Conservation (phyloP, 1,140 invertebrate genomes). For the Agrypnia vestita region DNA sequence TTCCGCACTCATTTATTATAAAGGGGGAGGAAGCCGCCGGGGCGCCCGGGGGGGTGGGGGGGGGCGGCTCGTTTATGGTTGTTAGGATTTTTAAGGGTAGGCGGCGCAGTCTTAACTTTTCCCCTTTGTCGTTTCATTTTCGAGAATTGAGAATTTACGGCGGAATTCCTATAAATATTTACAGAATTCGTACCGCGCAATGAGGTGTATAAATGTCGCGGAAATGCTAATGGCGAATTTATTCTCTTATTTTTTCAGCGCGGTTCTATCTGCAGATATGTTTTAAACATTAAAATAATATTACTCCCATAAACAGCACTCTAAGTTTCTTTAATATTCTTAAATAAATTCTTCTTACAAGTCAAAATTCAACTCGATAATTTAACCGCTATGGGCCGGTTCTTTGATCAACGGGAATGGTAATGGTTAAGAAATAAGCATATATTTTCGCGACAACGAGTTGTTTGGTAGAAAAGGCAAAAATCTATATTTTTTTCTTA, state of each 20-base stretch:
- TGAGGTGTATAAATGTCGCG: constrained; percentile 47
- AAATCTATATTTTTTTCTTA: no score
- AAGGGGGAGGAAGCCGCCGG: constrained; percentile 36
- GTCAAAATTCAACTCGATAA: no score
- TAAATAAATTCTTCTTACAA: no score
- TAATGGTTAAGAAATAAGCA: no score
- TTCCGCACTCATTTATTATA: constrained; percentile 61
- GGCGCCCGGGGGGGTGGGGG: constrained; percentile 2
- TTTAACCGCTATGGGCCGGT: no score
- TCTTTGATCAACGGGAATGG: no score
- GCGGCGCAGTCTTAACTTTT: constrained; percentile 59
- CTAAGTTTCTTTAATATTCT: no score
- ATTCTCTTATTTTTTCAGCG: not conserved
- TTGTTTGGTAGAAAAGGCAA: no score
- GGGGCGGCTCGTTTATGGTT: constrained; percentile 58
- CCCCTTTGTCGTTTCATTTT: constrained; percentile 62
- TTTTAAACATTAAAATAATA: no score
- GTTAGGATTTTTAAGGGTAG: constrained; percentile 61
- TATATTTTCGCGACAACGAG: no score
- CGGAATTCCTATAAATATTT: constrained; percentile 61
- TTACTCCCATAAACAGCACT: no score
- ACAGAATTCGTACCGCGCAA: constrained; percentile 47
- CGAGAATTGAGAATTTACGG: constrained; percentile 61
- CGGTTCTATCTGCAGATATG: no score
- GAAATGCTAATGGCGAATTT: constrained; percentile 39